phyloP scores from a whole-genome alignment of 2,888 invertebrate species.

The Opisthograptis luteolata region DNA sequence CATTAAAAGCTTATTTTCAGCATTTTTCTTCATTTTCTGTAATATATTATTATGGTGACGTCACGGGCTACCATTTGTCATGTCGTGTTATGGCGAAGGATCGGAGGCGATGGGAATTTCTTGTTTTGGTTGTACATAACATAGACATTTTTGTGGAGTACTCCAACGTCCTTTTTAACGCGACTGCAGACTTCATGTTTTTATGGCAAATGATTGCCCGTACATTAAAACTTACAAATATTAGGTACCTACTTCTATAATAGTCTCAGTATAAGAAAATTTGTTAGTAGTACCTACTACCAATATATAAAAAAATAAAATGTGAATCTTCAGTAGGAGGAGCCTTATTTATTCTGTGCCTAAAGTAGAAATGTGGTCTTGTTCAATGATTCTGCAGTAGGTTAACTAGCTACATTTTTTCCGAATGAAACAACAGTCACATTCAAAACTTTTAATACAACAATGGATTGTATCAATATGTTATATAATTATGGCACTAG shows the following conservation, averaged over 20 bases:
- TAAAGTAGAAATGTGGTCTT: too few species aligned
- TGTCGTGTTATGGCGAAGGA: constrained; percentile 48
- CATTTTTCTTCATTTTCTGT: constrained; percentile 60
- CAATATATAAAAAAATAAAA: too few species aligned
- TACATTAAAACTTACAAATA: too few species aligned
- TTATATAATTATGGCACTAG: constrained; percentile 16
- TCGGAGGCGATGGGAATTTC: constrained; percentile 26
- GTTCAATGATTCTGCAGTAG: not conserved
- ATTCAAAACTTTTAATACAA: constrained; percentile 59
- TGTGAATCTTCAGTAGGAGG: too few species aligned
- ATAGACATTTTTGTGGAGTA: not conserved
- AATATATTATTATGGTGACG: constrained; percentile 60
- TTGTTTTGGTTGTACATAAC: constrained; percentile 11
- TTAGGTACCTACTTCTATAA: too few species aligned
- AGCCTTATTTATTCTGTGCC: too few species aligned
- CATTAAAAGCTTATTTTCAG: constrained; percentile 56
- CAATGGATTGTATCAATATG: constrained; percentile 38
- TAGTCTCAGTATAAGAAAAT: too few species aligned
- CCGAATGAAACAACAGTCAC: constrained; percentile 12
- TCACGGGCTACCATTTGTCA: constrained; percentile 60
- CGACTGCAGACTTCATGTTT: too few species aligned
- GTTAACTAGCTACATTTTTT: not conserved
- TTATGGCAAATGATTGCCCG: too few species aligned
- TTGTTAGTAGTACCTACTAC: too few species aligned
- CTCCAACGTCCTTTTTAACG: too few species aligned